A percentile compares a stretch with the other conserved stretches of the same genome.
phyloP scores from a whole-genome alignment of 2,797 vertebrate species.

The Tangara arthus region DNA sequence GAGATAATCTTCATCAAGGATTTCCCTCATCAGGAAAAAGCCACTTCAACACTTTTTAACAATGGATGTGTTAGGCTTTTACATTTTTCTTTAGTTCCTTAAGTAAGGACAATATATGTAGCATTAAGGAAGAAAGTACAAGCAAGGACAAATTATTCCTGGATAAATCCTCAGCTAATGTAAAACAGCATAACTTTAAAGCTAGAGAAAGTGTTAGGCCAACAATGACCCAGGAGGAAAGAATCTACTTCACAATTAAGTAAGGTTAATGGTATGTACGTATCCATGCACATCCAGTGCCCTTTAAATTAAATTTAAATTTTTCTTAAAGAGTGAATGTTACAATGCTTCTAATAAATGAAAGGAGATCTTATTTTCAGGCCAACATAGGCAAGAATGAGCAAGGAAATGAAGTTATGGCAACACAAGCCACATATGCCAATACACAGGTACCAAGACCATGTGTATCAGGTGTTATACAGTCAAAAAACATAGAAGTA shows the following conservation, averaged over 20 bases:
- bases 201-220: neutral
- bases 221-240: neutral
- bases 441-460: neutral
- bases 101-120: neutral
- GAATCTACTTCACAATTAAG: neutral
- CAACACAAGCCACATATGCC: neutral
- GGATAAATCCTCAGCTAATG: neutral
- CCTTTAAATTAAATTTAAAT: neutral
- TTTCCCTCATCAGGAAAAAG: neutral
- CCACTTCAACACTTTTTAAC: neutral
- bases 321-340: neutral
- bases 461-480: neutral
- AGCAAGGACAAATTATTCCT: neutral
- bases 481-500: neutral
- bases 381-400: neutral
- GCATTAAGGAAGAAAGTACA: constrained; percentile 9
- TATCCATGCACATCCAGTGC: neutral
- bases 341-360: neutral
- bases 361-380: neutral
- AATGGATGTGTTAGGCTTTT: neutral
- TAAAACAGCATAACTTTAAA: neutral
- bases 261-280: neutral
- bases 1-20: neutral
- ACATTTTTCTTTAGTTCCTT: neutral
- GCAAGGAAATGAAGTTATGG: neutral